A percentile compares a stretch with the other conserved stretches of the same genome.
Evolutionary conservation across 2,888 invertebrate species (phyloP).

Genomic region (Cantharis flavilabris): DNA sequence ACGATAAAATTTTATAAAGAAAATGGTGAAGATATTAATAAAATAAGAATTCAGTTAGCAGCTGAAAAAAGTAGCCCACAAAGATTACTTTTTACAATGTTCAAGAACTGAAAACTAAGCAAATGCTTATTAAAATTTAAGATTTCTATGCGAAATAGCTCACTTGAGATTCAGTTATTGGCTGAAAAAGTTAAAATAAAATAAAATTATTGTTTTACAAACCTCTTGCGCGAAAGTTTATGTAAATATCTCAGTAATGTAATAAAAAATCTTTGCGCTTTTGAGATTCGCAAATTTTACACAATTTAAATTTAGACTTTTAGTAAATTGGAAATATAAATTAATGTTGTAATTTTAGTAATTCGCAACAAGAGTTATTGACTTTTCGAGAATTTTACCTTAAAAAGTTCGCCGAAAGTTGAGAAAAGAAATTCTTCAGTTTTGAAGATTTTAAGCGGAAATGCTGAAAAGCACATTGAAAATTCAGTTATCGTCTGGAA

Average conservation of each 20-base stretch:
- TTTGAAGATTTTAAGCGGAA: background rate
- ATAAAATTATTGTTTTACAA: background rate
- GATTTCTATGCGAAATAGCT: background rate
- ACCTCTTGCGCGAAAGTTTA: background rate
- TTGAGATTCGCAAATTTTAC: background rate
- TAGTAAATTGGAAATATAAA: background rate
- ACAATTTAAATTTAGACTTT: too few relatives aligned
- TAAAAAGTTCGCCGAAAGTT: background rate
- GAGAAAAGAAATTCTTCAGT: background rate
- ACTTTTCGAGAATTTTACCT: background rate
- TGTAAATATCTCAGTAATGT: too few relatives aligned
- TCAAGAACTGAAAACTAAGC: background rate
- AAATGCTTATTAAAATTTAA: background rate
- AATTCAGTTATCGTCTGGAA: background rate
- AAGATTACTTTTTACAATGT: background rate
- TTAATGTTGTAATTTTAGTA: background rate
- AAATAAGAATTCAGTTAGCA: background rate
- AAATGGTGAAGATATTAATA: background rate
- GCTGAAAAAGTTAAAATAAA: background rate
- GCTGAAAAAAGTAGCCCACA: background rate
- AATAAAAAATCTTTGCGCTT: too few relatives aligned
- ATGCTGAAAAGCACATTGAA: background rate
- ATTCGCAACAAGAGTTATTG: background rate
- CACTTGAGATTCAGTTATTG: background rate
- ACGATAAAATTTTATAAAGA: background rate